These are phyloP conservation scores for Eudasyphora cyanicolor DNA, from an alignment of 2,888 invertebrate species.

Conservation along the genomic window DNA sequence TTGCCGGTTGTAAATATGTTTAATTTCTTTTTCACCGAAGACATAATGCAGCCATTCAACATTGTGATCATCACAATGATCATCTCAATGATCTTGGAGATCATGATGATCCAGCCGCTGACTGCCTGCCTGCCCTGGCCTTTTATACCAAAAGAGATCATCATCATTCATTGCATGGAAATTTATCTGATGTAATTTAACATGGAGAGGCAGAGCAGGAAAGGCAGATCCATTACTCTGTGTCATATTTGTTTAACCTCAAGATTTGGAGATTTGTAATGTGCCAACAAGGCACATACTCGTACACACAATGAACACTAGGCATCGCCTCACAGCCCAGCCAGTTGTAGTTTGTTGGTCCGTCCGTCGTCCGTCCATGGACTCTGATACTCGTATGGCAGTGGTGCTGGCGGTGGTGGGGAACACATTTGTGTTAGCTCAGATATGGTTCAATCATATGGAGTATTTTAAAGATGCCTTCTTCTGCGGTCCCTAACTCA, in stretches of 20 bases:
- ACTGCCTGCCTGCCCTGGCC: not conserved
- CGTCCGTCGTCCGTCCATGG: conserved; percentile 3
- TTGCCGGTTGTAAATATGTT: conserved; percentile 26
- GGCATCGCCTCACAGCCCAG: too few relatives aligned
- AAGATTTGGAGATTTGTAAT: conserved; percentile 45
- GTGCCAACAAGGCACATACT: conserved; percentile 40
- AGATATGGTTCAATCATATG: conserved; percentile 23
- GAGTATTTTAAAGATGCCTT: conserved; percentile 20
- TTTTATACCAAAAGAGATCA: conserved; percentile 30
- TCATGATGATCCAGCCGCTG: conserved; percentile 28
- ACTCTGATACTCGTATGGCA: too few relatives aligned
- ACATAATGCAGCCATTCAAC: conserved; percentile 44
- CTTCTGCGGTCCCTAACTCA: conserved; percentile 8
- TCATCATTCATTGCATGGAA: conserved; percentile 31
- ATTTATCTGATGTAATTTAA: conserved; percentile 41
- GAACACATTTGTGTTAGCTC: conserved; percentile 14
- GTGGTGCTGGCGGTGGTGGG: not conserved
- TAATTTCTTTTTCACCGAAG: conserved; percentile 32
- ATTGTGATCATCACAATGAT: conserved; percentile 11
- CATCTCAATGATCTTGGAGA: conserved; percentile 38
- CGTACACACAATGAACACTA: not conserved
- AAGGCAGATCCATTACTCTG: conserved; percentile 64
- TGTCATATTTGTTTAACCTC: conserved; percentile 69
- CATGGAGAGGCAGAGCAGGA: not conserved
- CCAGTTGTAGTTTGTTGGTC: conserved; percentile 6